phyloP scores from a whole-genome alignment of 2,113 vertebrate genomes.

The Dasyornis broadbenti region DNA sequence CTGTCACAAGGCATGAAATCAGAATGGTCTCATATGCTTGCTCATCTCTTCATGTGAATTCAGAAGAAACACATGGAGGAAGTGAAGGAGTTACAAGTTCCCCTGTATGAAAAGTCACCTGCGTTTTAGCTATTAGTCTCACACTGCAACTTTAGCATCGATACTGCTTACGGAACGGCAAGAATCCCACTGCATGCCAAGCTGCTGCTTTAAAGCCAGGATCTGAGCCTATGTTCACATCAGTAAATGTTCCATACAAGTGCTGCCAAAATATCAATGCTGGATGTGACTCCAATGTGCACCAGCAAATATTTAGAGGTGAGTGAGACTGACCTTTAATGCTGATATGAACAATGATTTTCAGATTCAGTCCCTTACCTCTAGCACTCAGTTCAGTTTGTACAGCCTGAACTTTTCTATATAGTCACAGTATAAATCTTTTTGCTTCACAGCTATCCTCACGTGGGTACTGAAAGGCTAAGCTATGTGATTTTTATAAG shows the following conservation, averaged over 20 bases:
- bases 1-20: not conserved
- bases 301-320: not conserved
- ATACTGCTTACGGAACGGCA: not conserved
- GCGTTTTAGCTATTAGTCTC: not conserved
- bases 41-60: not conserved
- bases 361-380: not conserved
- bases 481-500: constrained; percentile 18
- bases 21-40: not conserved
- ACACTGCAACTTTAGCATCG: not conserved
- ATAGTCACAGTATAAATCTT: not conserved
- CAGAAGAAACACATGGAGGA: not conserved
- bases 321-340: not conserved
- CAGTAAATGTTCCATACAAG: not conserved
- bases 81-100: not conserved
- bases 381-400: not conserved
- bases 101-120: not conserved
- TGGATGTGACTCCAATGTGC: not conserved
- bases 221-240: not conserved
- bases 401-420: not conserved
- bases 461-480: not conserved
- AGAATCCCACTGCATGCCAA: not conserved
- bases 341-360: not conserved
- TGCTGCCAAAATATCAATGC: not conserved
- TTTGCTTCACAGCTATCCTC: not conserved
- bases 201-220: not conserved